Percentiles rank a stretch among this genome's conserved stretches.
These are phyloP conservation scores for Gymnopithys bicolor DNA, from an alignment of 2,797 vertebrate species.

Conservation along the genomic window DNA sequence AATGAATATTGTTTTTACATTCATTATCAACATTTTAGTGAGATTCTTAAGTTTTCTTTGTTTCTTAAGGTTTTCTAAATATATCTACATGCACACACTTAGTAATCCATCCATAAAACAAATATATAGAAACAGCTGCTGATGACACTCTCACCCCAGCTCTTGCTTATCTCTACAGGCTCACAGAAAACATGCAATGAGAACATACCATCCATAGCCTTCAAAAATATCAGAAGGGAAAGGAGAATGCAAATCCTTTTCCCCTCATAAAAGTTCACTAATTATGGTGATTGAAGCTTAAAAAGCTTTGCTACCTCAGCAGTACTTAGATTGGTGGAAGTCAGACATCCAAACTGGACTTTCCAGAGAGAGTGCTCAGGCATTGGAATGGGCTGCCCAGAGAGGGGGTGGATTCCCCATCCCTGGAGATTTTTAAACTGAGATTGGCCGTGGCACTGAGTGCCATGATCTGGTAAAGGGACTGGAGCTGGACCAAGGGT, in stretches of 20 bases:
- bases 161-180: not conserved
- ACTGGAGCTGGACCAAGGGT: too few relatives aligned
- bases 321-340: not conserved
- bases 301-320: not conserved
- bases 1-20: not conserved
- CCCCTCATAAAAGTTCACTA: not conserved
- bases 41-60: not conserved
- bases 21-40: not conserved
- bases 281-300: not conserved
- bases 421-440: too few relatives aligned
- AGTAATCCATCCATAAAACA: rapidly evolving
- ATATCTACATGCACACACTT: not conserved
- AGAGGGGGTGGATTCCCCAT: too few relatives aligned
- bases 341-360: not conserved
- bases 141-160: not conserved
- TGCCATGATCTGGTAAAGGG: too few relatives aligned
- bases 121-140: not conserved
- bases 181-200: not conserved
- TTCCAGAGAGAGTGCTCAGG: too few relatives aligned
- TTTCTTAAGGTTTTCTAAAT: not conserved
- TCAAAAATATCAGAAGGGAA: not conserved
- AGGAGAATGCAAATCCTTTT: not conserved
- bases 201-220: not conserved
- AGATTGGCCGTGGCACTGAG: too few relatives aligned
- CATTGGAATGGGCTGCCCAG: too few relatives aligned